Percentiles rank a stretch among this genome's conserved stretches.
Conservation (phyloP, 2,113 vertebrate species). For the Mesembrinibis cayennensis region DNA sequence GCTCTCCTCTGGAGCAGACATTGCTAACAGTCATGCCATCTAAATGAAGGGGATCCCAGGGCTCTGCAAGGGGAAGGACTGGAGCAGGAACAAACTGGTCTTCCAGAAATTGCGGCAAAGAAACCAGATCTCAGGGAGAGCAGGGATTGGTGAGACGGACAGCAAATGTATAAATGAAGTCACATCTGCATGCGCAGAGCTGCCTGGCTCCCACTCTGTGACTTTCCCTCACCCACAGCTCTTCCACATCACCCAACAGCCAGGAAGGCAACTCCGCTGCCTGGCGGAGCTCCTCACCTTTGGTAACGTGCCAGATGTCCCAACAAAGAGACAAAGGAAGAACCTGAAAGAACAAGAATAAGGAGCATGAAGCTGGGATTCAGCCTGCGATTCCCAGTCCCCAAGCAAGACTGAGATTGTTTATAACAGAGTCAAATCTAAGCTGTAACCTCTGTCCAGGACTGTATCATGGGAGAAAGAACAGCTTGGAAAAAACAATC, state of each 20-base stretch:
- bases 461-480: not conserved
- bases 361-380: not conserved
- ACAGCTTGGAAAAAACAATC: not conserved
- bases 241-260: not conserved
- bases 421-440: not conserved
- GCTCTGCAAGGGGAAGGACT: not conserved
- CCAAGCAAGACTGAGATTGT: not conserved
- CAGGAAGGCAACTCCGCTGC: not conserved
- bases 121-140: not conserved
- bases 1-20: not conserved
- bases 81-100: not conserved
- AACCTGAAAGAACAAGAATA: slow-evolving; percentile 77
- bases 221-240: not conserved
- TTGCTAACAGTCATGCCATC: not conserved
- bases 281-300: slow-evolving; percentile 76
- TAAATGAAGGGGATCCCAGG: not conserved
- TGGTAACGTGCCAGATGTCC: slow-evolving; percentile 81
- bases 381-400: not conserved
- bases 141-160: not conserved
- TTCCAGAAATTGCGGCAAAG: not conserved
- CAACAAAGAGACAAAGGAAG: slow-evolving; percentile 94
- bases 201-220: not conserved
- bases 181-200: not conserved
- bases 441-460: not conserved
- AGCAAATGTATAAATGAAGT: not conserved